These are phyloP conservation scores for Jaculus jaculus DNA, from an alignment of 2,113 vertebrate species.

Conservation along the genomic window DNA sequence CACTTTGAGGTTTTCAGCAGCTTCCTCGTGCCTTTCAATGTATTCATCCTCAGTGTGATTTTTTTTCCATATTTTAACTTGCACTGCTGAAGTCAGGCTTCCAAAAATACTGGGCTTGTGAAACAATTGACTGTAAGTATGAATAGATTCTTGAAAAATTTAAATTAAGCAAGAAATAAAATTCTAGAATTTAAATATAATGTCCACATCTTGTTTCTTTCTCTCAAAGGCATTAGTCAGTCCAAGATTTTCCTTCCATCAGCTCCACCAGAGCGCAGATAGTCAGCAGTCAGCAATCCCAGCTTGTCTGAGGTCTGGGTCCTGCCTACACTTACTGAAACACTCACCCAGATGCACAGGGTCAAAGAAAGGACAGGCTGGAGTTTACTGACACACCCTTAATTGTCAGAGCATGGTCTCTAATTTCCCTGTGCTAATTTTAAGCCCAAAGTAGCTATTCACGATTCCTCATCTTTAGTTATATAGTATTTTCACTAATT, in stretches of 20 bases:
- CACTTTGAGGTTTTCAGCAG: neutral
- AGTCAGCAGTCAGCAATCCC: neutral
- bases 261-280: neutral
- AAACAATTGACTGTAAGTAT: slow-evolving; percentile 28
- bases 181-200: slow-evolving; percentile 26
- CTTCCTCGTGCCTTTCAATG: neutral
- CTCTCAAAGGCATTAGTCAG: neutral
- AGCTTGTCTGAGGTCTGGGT: neutral
- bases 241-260: neutral
- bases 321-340: neutral
- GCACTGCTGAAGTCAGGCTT: slow-evolving; percentile 26
- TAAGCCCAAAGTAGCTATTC: neutral
- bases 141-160: slow-evolving; percentile 41
- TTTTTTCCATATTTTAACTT: slow-evolving; percentile 45
- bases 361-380: neutral
- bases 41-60: slow-evolving; percentile 35
- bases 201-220: neutral
- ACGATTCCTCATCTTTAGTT: neutral
- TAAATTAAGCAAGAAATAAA: slow-evolving; percentile 44
- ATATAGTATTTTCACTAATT: neutral
- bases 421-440: neutral
- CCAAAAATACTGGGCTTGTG: slow-evolving; percentile 49
- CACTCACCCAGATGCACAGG: neutral
- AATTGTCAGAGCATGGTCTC: neutral
- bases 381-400: neutral